Conservation (phyloP, 2,797 vertebrate genomes). For the Garrulus glandarius region DNA sequence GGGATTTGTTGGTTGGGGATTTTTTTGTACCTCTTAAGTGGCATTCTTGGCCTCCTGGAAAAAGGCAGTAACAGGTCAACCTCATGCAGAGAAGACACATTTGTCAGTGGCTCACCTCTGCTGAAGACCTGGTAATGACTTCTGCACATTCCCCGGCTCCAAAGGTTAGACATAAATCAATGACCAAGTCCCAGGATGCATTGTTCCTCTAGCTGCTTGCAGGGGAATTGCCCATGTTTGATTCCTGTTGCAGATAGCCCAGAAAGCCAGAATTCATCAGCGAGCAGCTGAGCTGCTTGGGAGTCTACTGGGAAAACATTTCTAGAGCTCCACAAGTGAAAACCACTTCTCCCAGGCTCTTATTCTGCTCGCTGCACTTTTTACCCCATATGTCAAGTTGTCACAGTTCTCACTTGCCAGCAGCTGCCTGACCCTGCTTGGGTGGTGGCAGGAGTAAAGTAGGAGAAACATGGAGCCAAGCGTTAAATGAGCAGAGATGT, state of each 20-base stretch:
- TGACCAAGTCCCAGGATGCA: not conserved
- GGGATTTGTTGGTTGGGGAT: not conserved
- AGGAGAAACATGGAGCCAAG: not conserved
- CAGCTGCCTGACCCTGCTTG: constrained; percentile 14
- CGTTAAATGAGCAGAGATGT: not conserved
- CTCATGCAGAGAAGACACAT: not conserved
- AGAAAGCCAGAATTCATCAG: not conserved
- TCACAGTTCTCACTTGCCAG: constrained; percentile 10
- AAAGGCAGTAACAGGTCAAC: not conserved
- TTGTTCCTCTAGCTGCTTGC: not conserved
- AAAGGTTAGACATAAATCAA: constrained; percentile 8
- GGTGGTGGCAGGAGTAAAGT: not conserved
- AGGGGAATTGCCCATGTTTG: not conserved
- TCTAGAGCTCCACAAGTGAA: not conserved
- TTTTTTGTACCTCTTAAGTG: not conserved
- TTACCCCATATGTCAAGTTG: not conserved
- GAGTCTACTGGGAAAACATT: not conserved
- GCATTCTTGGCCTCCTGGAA: not conserved
- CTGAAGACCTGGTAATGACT: constrained; percentile 3
- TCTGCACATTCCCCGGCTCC: not conserved
- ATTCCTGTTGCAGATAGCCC: not conserved
- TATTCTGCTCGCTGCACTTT: constrained; percentile 6
- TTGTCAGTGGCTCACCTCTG: not conserved
- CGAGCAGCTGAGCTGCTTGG: not conserved
- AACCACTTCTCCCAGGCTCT: not conserved